Base-by-base conservation (phyloP, 1,140 invertebrate genomes). In the Theocolax elegans region DNA sequence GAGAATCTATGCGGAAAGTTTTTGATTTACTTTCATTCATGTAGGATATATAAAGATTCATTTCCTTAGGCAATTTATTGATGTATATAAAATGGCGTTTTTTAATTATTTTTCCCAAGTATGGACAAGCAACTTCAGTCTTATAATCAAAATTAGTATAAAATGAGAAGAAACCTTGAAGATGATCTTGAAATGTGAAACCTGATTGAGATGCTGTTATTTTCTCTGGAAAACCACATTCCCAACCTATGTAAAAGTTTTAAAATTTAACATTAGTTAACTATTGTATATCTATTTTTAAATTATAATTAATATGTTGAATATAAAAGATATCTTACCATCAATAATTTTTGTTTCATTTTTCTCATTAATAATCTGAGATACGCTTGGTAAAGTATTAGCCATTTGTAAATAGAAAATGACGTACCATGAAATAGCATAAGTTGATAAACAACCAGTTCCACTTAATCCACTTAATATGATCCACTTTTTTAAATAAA, bases 401-500 rank as follows among this genome's bases (percentile, higher is more conserved):
- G 78, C 75, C 3, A 71, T 60, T 73, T 83, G 81, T 8, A 82
- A 64, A 71, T 79, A 80, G 73, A 81, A 83, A 66, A 83, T 79
- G 1, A 80, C 76, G 62, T 67, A 71, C 79, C 81, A 81, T 29
- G 76, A 72, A 10, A 81, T 71, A 0, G 77, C 75, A 71, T 76
- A 78, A 62, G 60, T 79, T 21, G 58, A 69, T 38, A 82, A 78
- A 29, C 46, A 17, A 19, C 66, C 12, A 13, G 67, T 51, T 19
- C 77, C 77, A 44, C 67, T 40, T 13, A 81, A 60, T 29, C 70
- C 46, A 63, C 74, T 75, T 9, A 62, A 23, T 17, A 38, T n/a
- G 19, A 81, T 49, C 89, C 89, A 90, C 72, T 86, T 79, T 54
- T 63, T 88, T 23, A 90, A 79, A 56, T 82, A 78, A 27, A 83